Percentiles rank a stretch among this genome's conserved stretches.
These are phyloP conservation scores for Carettochelys insculpta DNA, from an alignment of 2,113 vertebrate genomes.

Conservation along the genomic window DNA sequence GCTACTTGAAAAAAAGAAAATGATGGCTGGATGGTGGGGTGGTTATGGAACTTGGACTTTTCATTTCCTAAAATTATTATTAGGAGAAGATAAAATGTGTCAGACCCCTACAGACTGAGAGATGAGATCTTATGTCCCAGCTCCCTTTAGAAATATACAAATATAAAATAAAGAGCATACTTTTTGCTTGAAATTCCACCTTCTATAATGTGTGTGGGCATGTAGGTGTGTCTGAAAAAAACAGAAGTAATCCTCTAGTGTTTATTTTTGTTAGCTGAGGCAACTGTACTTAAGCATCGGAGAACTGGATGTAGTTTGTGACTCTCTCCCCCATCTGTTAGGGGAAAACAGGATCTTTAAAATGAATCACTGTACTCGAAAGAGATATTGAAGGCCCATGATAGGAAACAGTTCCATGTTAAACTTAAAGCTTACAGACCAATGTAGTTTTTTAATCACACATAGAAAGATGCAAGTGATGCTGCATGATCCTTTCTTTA, in stretches of 20 bases:
- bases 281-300: not conserved
- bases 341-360: not conserved
- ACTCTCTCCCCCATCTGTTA: not conserved
- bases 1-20: not conserved
- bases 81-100: not conserved
- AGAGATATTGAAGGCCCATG: not conserved
- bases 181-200: not conserved
- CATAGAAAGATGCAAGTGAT: not conserved
- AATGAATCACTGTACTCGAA: not conserved
- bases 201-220: not conserved
- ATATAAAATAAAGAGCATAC: not conserved
- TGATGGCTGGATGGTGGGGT: not conserved
- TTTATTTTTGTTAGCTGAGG: not conserved
- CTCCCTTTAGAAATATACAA: slow-evolving; percentile 1
- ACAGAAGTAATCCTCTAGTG: not conserved
- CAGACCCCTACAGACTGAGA: not conserved
- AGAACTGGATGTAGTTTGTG: not conserved
- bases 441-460: not conserved
- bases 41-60: not conserved
- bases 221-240: not conserved
- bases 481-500: not conserved
- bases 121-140: not conserved
- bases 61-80: not conserved
- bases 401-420: not conserved
- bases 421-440: not conserved